Evolutionary conservation across 2,113 vertebrate genomes (phyloP), one percentile per base, ranked within the genome.

Genomic region (Herpailurus yagouaroundi): DNA sequence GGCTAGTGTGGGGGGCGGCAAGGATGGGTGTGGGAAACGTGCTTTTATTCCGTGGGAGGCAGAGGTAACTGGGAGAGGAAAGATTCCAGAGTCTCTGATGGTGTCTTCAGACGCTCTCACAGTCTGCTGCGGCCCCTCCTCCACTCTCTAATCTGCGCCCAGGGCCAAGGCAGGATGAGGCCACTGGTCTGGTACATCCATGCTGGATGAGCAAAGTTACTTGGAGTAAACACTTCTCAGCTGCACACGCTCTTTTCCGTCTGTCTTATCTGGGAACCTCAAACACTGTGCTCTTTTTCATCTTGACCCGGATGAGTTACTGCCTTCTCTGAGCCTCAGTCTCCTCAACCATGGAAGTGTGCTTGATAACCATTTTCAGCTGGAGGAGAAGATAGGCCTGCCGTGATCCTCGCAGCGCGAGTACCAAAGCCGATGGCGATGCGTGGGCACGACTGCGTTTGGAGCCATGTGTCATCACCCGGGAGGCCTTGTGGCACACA

Each of bases 151-250:
- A 9, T 69, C 69, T 41, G 76, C 85, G 88, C 69, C 64, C 29
- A 11, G 84, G 74, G 80, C 94, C 96, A 95, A 41, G 16, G 64
- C 50, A 88, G 91, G 33, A 71, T 52, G 77, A 94, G 64, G 66
- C 91, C 81, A 68, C 60, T 57, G 66, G 27, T 71, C 91, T 38
- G 21, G 74, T 18, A 80, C 55, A 69, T 29, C 25, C 64, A 38
- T 21, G 52, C 16, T 21, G n/a, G 2, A 83, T 50, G 1, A 79
- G 87, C 21, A 68, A 77, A 88, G 69, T 57, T 68, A 63, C 57
- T 89, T 12, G 36, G 68, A 33, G 69, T 31, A 55, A 79, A 74
- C 45, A 64, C 84, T 89, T 80, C 68, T 68, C 1, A 0, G 45
- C 25, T 66, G 64, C 0, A 2, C 16, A 29, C 57, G 82, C 64